Base-by-base conservation (phyloP, 2,797 vertebrate species). In the Acomys russatus region DNA sequence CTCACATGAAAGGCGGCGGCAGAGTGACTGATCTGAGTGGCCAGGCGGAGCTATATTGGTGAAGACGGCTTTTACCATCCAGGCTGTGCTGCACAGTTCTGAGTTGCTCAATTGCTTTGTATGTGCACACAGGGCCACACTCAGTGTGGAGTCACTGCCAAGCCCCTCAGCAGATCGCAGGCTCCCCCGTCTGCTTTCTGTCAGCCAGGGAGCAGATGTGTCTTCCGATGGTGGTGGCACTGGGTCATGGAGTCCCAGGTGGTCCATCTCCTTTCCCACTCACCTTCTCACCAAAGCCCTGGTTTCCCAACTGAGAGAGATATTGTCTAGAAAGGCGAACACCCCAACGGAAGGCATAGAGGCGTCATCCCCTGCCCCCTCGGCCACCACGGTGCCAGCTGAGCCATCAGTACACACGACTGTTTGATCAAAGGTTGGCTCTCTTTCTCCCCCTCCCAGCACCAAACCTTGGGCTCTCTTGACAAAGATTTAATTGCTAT, bases 401-500 rank as follows among this genome's bases (percentile, higher is more conserved):
- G 49, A 68, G 63, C 63, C 77, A 68, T 71, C 14, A 2, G 91
- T 85, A 70, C 15, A 54, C 33, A 59, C 35, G 6, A 63, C 28
- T 71, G 44, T 82, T 61, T 73, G 90, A 88, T 63, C 66, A 84
- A 38, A 85, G 90, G 54, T 61, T 17, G 35, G 18, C 38, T 25
- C 86, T 8, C 38, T 33, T 38, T 70, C 54, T 38, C 71, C 85
- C 38, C 17, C 63, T 94, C 61, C 88, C 12, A 2, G 83, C 90
- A 68, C 71, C 74, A 87, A 77, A 80, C 9, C 73, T 8, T 3
- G 25, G 74, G 76, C 74, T 96, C 88, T 68, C 68, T 28, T 63
- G n/a, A 88, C 80, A 83, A 74, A 92, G 86, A 88, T 82, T 85
- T 77, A 82, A 94, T 78, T 68, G 92, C 64, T 38, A 59, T 92